Evolutionary conservation across 2,888 invertebrate species (phyloP).

Genomic region (Schrankia costaestrigalis): DNA sequence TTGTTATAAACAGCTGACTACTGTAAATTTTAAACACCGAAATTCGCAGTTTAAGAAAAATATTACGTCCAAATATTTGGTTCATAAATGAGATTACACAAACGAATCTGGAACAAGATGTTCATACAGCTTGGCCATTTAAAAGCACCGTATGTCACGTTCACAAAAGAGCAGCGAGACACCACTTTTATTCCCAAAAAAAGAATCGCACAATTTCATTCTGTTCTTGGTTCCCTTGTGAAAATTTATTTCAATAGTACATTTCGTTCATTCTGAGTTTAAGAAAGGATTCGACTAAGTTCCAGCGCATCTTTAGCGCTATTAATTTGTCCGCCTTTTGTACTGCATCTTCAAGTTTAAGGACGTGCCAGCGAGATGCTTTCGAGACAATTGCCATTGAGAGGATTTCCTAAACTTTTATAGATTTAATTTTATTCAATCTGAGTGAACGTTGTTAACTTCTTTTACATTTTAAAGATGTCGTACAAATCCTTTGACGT

Average conservation of each 20-base stretch:
- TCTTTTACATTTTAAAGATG: constrained; percentile 28
- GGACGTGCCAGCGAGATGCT: constrained; percentile 36
- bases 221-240: constrained; percentile 51
- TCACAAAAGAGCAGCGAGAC: constrained; percentile 56
- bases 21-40: no score
- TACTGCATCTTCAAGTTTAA: constrained; percentile 32
- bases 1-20: no score
- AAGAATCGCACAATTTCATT: constrained; percentile 54
- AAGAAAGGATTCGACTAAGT: constrained; percentile 40
- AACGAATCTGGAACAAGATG: no score
- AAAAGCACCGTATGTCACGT: constrained; percentile 31
- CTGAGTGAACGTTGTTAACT: constrained; percentile 31
- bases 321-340: constrained; percentile 44
- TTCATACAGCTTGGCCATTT: constrained; percentile 11
- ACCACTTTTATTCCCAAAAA: constrained; percentile 55
- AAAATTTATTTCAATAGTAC: constrained; percentile 60
- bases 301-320: constrained; percentile 45
- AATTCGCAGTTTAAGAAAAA: no score
- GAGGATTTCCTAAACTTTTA: constrained; percentile 36
- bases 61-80: no score
- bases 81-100: no score
- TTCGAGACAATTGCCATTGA: constrained; percentile 37
- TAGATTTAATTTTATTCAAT: constrained; percentile 37
- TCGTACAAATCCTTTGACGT: constrained; percentile 29
- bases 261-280: constrained; percentile 41